Conservation (phyloP, 1,140 invertebrate genomes). For the Latrodectus geometricus region DNA sequence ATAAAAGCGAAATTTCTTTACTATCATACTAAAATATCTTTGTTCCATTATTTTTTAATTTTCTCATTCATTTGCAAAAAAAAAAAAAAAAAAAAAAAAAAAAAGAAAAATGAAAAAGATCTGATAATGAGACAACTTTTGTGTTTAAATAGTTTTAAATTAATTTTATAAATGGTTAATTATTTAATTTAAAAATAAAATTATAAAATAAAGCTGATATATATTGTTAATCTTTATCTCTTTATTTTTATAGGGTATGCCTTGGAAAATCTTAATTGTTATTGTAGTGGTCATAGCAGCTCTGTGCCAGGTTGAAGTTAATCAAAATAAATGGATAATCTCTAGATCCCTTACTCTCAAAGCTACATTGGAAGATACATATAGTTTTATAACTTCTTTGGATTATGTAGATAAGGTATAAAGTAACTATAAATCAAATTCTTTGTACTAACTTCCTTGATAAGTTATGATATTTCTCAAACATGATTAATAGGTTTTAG, state of each 20-base stretch:
- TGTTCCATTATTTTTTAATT: no score
- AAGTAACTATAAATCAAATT: neutral
- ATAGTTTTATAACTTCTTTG: slow-evolving; percentile 56
- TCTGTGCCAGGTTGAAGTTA: slow-evolving; percentile 49
- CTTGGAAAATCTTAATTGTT: slow-evolving; percentile 54
- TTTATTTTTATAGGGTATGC: slow-evolving; percentile 30
- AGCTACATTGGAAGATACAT: slow-evolving; percentile 52
- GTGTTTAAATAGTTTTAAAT: no score
- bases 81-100: no score
- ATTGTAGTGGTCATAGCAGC: slow-evolving; percentile 42
- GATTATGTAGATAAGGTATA: slow-evolving; percentile 62
- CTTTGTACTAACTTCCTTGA: no score
- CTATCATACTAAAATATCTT: no score
- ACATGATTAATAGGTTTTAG: no score
- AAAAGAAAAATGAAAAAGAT: no score
- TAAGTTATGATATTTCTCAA: no score
- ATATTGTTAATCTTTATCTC: neutral
- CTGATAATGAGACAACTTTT: no score
- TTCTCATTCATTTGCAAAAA: no score
- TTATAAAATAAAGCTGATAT: neutral
- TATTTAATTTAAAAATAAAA: neutral
- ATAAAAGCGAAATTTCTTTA: no score
- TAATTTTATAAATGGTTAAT: neutral
- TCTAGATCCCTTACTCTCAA: slow-evolving; percentile 51
- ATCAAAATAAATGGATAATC: slow-evolving; percentile 58